Evolutionary conservation across 2,113 vertebrate genomes (phyloP).

Genomic region (Anoura caudifer): DNA sequence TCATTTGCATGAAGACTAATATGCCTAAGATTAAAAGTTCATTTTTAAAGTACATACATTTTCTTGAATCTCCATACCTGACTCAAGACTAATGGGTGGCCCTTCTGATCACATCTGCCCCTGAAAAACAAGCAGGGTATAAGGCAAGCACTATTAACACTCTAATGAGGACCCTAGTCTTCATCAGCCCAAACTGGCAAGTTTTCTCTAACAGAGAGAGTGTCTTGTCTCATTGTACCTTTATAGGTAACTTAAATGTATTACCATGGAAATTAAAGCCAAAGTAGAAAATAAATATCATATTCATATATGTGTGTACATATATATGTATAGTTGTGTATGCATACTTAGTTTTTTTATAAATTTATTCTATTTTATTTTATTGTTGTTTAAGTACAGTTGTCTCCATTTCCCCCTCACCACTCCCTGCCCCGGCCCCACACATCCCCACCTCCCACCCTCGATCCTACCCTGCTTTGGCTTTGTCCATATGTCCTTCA

Average conservation of each 20-base stretch:
- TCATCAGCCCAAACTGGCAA: not conserved
- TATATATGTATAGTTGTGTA: not conserved
- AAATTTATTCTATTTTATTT: too few species aligned
- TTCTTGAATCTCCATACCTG: not conserved
- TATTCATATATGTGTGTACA: not conserved
- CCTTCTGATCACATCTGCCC: not conserved
- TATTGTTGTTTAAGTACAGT: too few species aligned
- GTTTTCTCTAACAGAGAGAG: not conserved
- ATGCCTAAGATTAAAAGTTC: not conserved
- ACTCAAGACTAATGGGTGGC: not conserved
- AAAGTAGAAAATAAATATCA: not conserved
- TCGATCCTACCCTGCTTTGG: too few species aligned
- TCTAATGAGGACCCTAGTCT: not conserved
- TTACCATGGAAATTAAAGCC: not conserved
- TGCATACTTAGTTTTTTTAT: not conserved
- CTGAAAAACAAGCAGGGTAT: not conserved
- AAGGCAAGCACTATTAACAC: not conserved
- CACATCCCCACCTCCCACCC: too few species aligned
- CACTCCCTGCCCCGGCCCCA: too few species aligned
- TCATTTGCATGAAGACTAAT: conserved; percentile 3
- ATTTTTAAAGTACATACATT: not conserved
- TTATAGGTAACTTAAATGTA: not conserved
- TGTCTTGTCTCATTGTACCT: not conserved
- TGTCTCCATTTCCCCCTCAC: too few species aligned
- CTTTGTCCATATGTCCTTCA: too few species aligned